phyloP scores from a whole-genome alignment of 2,888 invertebrate species.

The Drosophila ezoana region DNA sequence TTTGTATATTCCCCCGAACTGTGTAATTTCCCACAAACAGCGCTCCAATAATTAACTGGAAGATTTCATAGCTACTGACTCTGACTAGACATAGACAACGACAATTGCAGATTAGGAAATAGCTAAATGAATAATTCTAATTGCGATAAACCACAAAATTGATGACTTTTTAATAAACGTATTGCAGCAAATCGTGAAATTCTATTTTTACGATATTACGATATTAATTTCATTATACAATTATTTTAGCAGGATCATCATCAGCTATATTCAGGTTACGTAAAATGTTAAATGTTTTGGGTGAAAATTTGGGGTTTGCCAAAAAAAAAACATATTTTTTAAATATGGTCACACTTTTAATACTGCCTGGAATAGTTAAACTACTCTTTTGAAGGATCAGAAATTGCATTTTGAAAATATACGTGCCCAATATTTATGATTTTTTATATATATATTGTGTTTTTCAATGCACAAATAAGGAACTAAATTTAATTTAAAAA shows the following conservation, averaged over 20 bases:
- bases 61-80: constrained; percentile 7
- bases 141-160: constrained; percentile 31
- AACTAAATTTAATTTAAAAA: neutral
- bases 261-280: neutral
- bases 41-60: constrained; percentile 48
- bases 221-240: neutral
- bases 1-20: constrained; percentile 35
- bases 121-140: constrained; percentile 16
- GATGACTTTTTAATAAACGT: constrained; percentile 17
- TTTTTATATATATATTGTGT: too few relatives aligned
- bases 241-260: constrained; percentile 3
- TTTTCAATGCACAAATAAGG: neutral
- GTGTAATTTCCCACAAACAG: constrained; percentile 56
- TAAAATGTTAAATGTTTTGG: neutral
- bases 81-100: neutral
- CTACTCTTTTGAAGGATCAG: too few relatives aligned
- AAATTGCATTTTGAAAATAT: too few relatives aligned
- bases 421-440: too few relatives aligned
- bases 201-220: neutral
- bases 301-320: too few relatives aligned
- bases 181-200: constrained; percentile 33
- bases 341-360: too few relatives aligned
- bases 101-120: constrained; percentile 14
- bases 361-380: too few relatives aligned
- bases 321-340: too few relatives aligned